Percentiles rank a stretch among this genome's conserved stretches.
These are phyloP conservation scores for Sphaerophoria rueppellii DNA, from an alignment of 2,888 invertebrate species.

Conservation along the genomic window DNA sequence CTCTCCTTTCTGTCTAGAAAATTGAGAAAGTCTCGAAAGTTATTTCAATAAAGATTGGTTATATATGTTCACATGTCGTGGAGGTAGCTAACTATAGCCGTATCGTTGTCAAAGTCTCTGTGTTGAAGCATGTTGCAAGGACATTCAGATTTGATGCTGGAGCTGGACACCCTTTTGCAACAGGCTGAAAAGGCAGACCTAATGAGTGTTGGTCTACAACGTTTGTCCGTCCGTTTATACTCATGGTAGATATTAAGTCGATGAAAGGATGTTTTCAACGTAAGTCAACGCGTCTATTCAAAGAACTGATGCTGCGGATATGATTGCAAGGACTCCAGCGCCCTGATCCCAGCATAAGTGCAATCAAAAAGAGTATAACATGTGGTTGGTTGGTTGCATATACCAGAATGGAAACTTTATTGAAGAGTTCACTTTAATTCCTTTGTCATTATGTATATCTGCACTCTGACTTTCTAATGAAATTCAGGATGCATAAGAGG, in stretches of 20 bases:
- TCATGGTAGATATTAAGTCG: constrained; percentile 27
- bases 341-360: constrained; percentile 29
- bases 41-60: constrained; percentile 63
- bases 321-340: constrained; percentile 19
- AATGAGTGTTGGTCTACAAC: constrained; percentile 49
- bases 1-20: constrained; percentile 10
- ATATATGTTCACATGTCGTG: constrained; percentile 32
- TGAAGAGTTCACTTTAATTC: constrained; percentile 69
- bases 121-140: constrained; percentile 62
- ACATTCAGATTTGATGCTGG: constrained; percentile 10
- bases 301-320: constrained; percentile 56
- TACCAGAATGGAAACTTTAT: constrained; percentile 54
- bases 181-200: constrained; percentile 58
- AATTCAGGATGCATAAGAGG: constrained; percentile 65
- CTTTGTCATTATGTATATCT: constrained; percentile 63
- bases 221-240: constrained; percentile 30
- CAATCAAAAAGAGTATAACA: constrained; percentile 64
- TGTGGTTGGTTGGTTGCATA: constrained; percentile 48
- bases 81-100: background rate
- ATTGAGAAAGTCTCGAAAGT: constrained; percentile 69
- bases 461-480: constrained; percentile 64
- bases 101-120: background rate
- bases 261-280: constrained; percentile 68
- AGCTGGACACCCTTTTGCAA: constrained; percentile 46
- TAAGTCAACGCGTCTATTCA: constrained; percentile 68